phyloP scores from a whole-genome alignment of 2,888 invertebrate species.

The Drosophila testacea region DNA sequence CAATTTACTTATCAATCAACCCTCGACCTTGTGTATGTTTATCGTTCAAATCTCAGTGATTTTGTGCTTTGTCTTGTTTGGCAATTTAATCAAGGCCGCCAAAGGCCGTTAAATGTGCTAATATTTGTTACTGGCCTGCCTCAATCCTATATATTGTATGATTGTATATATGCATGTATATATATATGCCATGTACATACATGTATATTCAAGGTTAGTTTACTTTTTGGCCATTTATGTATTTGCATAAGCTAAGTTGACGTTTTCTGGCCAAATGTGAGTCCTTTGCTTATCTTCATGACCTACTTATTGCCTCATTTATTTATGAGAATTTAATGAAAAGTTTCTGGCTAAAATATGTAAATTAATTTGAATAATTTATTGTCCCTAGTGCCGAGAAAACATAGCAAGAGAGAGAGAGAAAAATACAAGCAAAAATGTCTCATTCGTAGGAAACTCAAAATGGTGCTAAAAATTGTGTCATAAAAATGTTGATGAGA shows the following conservation, averaged over 20 bases:
- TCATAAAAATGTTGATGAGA: slow-evolving; percentile 17
- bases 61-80: slow-evolving; percentile 50
- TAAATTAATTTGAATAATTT: slow-evolving; percentile 66
- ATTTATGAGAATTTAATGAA: slow-evolving; percentile 62
- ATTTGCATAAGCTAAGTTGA: slow-evolving; percentile 57
- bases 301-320: slow-evolving; percentile 62
- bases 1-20: neutral
- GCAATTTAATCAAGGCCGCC: slow-evolving; percentile 66
- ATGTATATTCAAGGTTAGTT: slow-evolving; percentile 39
- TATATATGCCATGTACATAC: slow-evolving; percentile 13
- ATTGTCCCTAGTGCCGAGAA: slow-evolving; percentile 5
- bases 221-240: slow-evolving; percentile 17
- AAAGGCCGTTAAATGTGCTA: slow-evolving; percentile 61
- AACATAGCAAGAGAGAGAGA: neutral
- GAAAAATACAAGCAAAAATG: neutral
- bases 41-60: slow-evolving; percentile 46
- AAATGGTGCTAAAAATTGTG: slow-evolving; percentile 16
- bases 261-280: slow-evolving; percentile 21
- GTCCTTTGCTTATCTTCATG: slow-evolving; percentile 32
- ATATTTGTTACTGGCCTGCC: slow-evolving; percentile 53
- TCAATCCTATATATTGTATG: slow-evolving; percentile 17
- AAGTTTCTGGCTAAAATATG: slow-evolving; percentile 46
- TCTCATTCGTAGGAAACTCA: neutral
- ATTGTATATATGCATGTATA: slow-evolving; percentile 24
- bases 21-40: slow-evolving; percentile 28